phyloP scores from a whole-genome alignment of 2,113 vertebrate species.

The Amphiprion ocellaris region DNA sequence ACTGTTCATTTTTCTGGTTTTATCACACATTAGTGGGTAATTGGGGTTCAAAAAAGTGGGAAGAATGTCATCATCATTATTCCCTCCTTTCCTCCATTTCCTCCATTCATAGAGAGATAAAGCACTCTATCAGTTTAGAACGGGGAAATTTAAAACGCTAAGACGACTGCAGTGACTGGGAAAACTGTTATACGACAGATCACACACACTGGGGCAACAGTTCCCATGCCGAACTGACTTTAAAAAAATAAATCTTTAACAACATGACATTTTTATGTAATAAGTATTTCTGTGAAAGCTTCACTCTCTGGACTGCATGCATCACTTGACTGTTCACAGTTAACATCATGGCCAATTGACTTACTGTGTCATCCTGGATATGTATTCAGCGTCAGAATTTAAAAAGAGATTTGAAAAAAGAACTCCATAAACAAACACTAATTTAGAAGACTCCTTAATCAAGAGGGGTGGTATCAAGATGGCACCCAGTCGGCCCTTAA shows the following conservation, averaged over 20 bases:
- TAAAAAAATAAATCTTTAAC: constrained; percentile 18
- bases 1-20: constrained; percentile 84
- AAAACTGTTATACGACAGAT: constrained; percentile 30
- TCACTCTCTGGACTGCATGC: not conserved
- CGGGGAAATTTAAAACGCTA: constrained; percentile 39
- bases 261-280: constrained; percentile 4
- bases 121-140: constrained; percentile 56
- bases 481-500: constrained; percentile 15
- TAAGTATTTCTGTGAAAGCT: constrained; percentile 3
- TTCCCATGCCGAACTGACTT: not conserved
- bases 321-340: not conserved
- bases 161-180: constrained; percentile 48
- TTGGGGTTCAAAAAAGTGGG: constrained; percentile 71
- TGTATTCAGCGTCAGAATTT: not conserved
- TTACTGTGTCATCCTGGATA: not conserved
- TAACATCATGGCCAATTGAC: not conserved
- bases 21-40: constrained; percentile 82
- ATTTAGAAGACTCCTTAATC: constrained; percentile 13
- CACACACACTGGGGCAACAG: constrained; percentile 14
- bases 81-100: constrained; percentile 68
- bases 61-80: constrained; percentile 78
- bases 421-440: not conserved
- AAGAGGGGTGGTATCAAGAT: constrained; percentile 8
- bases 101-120: constrained; percentile 61
- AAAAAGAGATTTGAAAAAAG: not conserved